Percentiles rank a stretch among this genome's conserved stretches.
phyloP scores from a whole-genome alignment of 2,113 vertebrate genomes.

The Pimephales promelas region DNA sequence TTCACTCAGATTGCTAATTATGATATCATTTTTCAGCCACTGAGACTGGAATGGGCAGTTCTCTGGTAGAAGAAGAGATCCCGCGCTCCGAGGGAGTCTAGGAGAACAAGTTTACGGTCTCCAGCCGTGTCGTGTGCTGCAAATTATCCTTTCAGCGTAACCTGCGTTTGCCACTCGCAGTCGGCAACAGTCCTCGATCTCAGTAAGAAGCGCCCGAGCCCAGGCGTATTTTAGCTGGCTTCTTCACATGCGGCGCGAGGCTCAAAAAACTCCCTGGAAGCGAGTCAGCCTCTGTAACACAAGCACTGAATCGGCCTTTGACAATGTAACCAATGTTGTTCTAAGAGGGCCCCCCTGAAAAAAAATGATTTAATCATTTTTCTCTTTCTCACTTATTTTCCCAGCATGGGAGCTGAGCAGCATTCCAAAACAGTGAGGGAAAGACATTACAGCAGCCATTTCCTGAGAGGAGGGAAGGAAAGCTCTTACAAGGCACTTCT shows the following conservation, averaged over 20 bases:
- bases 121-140: conserved; percentile 79
- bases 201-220: conserved; percentile 78
- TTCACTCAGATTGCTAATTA: conserved; percentile 84
- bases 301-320: conserved; percentile 79
- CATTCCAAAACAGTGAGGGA: conserved; percentile 75
- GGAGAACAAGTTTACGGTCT: conserved; percentile 79
- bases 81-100: conserved; percentile 76
- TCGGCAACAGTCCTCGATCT: conserved; percentile 86
- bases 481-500: conserved; percentile 67
- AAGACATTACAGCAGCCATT: conserved; percentile 70
- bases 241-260: conserved; percentile 65
- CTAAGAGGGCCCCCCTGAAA: conserved; percentile 73
- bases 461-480: conserved; percentile 67
- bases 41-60: conserved; percentile 66
- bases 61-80: conserved; percentile 75
- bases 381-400: conserved; percentile 80
- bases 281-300: conserved; percentile 80
- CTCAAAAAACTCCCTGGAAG: conserved; percentile 75
- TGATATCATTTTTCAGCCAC: conserved; percentile 85
- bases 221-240: conserved; percentile 79
- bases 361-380: conserved; percentile 78
- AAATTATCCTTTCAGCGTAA: conserved; percentile 74
- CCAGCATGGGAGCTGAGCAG: conserved; percentile 71
- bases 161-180: conserved; percentile 76
- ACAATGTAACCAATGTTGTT: conserved; percentile 78